Conservation (phyloP, 2,888 invertebrate species). For the Hoplodrina blanda region DNA sequence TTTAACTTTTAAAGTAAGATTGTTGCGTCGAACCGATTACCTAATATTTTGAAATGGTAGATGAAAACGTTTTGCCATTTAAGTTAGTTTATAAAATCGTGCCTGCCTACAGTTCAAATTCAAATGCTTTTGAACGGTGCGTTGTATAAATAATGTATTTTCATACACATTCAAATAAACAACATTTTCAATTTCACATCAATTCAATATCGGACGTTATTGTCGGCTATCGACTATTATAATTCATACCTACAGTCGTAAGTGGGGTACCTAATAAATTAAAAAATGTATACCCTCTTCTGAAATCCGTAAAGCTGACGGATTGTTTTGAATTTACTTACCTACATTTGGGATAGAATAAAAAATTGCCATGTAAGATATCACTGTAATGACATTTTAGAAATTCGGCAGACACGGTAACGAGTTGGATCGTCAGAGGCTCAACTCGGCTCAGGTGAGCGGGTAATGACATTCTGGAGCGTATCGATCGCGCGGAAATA, state of each 20-base stretch:
- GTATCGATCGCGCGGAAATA: conserved; percentile 78
- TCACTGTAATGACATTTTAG: conserved; percentile 46
- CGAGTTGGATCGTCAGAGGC: conserved; percentile 60
- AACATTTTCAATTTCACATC: conserved; percentile 17
- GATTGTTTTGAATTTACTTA: conserved; percentile 19
- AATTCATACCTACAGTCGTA: no score
- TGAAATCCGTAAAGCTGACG: not conserved
- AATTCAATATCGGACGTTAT: conserved; percentile 1
- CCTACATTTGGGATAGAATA: conserved; percentile 17
- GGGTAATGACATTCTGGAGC: conserved; percentile 77
- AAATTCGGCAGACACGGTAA: conserved; percentile 56
- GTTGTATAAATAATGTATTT: conserved; percentile 28
- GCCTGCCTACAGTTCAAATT: not conserved
- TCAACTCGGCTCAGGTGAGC: conserved; percentile 69
- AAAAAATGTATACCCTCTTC: not conserved
- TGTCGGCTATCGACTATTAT: not conserved
- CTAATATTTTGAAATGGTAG: conserved; percentile 16
- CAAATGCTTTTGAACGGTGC: conserved; percentile 19
- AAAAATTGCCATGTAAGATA: conserved; percentile 30
- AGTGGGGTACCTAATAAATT: no score
- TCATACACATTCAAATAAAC: conserved; percentile 17
- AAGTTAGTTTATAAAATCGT: conserved; percentile 25
- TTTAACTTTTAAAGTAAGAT: conserved; percentile 6
- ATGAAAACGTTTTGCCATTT: conserved; percentile 27
- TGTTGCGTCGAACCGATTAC: conserved; percentile 2